These are phyloP conservation scores for Nasonia longicornis DNA, from an alignment of 1,140 invertebrate genomes.

Conservation along the genomic window DNA sequence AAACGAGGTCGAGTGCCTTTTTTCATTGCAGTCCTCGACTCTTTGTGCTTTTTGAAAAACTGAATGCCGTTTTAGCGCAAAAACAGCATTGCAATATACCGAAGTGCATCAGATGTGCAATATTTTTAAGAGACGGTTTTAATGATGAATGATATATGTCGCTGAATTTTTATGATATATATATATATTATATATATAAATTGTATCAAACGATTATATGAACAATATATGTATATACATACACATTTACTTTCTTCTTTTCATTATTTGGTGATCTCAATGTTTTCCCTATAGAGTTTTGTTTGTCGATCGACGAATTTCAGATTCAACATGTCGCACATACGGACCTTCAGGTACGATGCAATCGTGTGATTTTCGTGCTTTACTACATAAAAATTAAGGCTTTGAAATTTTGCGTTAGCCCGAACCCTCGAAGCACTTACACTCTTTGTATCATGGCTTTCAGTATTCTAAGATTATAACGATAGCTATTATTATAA, in stretches of 20 bases:
- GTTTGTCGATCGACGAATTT: slow-evolving; percentile 17
- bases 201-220: slow-evolving; percentile 58
- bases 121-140: slow-evolving; percentile 61
- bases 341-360: slow-evolving; percentile 47
- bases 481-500: neutral
- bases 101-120: slow-evolving; percentile 56
- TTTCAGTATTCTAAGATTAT: neutral
- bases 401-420: neutral
- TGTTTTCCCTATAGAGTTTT: slow-evolving; percentile 3
- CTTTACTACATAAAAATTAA: neutral
- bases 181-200: slow-evolving; percentile 52
- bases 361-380: slow-evolving; percentile 36
- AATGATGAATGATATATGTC: slow-evolving; percentile 48
- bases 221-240: slow-evolving; percentile 46
- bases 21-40: neutral
- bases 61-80: neutral
- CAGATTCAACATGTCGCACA: slow-evolving; percentile 40
- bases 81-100: slow-evolving; percentile 47
- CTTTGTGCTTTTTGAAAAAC: neutral
- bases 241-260: slow-evolving; percentile 19
- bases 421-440: neutral
- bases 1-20: slow-evolving; percentile 32
- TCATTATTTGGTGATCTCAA: neutral
- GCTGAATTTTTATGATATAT: slow-evolving; percentile 47
- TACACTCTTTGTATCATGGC: neutral